Conservation (phyloP, 2,888 invertebrate genomes). For the Drosophila meridionalis region DNA sequence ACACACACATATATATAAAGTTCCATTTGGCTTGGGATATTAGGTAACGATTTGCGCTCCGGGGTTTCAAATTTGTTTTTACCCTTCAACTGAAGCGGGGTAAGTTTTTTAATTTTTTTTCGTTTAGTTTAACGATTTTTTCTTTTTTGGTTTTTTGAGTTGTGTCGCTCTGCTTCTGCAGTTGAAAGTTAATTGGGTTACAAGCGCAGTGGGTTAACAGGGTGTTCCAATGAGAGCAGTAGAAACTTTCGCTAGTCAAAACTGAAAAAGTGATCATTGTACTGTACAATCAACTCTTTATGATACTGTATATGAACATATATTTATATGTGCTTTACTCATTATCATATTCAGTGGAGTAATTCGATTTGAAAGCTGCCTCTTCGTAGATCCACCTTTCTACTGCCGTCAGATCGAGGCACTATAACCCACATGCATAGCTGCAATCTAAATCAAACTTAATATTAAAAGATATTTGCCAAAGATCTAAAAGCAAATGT, state of each 20-base stretch:
- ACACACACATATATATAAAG: slow-evolving; percentile 4
- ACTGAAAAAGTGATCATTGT: no score
- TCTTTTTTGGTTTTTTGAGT: slow-evolving; percentile 10
- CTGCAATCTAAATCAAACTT: no score
- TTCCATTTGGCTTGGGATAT: slow-evolving; percentile 46
- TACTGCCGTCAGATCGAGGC: no score
- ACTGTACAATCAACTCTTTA: no score
- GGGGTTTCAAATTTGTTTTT: slow-evolving; percentile 63
- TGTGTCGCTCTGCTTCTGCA: slow-evolving; percentile 27
- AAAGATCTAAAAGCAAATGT: no score
- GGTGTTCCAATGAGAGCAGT: slow-evolving; percentile 28
- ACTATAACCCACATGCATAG: no score
- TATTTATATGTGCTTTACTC: no score
- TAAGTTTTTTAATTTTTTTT: slow-evolving; percentile 51
- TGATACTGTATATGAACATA: no score
- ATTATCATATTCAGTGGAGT: no score
- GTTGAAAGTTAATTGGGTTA: slow-evolving; percentile 77
- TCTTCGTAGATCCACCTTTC: no score
- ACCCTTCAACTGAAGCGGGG: slow-evolving; percentile 63
- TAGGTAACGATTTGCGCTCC: slow-evolving; percentile 66
- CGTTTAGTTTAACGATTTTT: slow-evolving; percentile 12
- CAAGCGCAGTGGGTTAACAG: slow-evolving; percentile 73
- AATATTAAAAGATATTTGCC: no score
- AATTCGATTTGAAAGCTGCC: no score
- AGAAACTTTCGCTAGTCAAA: neutral